phyloP scores from a whole-genome alignment of 2,797 vertebrate genomes.

The Tangara arthus region DNA sequence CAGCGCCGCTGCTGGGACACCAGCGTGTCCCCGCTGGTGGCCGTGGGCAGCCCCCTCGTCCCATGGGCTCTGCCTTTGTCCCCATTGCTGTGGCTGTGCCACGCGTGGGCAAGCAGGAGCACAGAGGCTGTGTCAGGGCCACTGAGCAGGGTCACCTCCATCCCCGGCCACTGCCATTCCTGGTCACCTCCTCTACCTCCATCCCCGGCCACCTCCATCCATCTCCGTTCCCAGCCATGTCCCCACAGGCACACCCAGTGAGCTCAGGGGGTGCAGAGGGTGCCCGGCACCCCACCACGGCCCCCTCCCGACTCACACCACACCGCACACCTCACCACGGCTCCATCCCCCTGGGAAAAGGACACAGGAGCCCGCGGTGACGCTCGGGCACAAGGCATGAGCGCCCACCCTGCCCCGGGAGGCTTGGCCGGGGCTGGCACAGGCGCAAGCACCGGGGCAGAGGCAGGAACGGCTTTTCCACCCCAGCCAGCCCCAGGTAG shows the following conservation, averaged over 20 bases:
- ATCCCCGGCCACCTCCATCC: neutral
- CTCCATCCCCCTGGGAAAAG: neutral
- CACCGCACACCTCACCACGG: neutral
- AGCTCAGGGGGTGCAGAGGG: neutral
- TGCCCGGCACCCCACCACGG: neutral
- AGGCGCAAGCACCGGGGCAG: neutral
- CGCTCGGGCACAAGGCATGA: fast-evolving
- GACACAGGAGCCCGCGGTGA: fast-evolving
- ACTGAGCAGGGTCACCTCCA: neutral
- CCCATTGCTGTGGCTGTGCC: fast-evolving
- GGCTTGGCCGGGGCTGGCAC: neutral
- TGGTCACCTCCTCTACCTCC: neutral
- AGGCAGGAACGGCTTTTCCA: neutral
- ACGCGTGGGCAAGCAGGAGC: neutral
- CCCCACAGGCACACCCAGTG: fast-evolving
- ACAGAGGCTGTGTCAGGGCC: neutral
- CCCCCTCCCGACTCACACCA: neutral
- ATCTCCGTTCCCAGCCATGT: neutral
- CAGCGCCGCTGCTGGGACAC: neutral
- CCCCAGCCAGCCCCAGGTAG: neutral
- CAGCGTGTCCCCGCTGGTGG: neutral
- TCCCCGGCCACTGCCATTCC: neutral
- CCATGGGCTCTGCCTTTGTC: neutral
- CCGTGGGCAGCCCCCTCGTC: neutral
- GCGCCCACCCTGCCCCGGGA: neutral